Conservation (phyloP, 2,888 invertebrate genomes). For the Diloba caeruleocephala region DNA sequence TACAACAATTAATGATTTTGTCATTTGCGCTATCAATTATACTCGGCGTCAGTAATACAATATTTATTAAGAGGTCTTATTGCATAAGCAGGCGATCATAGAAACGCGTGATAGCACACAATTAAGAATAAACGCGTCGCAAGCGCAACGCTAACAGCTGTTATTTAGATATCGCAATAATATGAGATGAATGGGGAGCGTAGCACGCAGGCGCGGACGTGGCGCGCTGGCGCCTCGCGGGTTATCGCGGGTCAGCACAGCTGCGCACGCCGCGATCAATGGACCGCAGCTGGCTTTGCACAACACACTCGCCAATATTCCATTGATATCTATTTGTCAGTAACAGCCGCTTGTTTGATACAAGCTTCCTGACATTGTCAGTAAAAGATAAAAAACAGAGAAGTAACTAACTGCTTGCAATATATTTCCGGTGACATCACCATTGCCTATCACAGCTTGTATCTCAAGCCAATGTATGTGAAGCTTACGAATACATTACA, state of each 20-base stretch:
- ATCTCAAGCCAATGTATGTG: slow-evolving; percentile 20
- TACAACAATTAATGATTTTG: slow-evolving; percentile 49
- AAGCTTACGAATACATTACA: slow-evolving; percentile 15
- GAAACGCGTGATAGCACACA: slow-evolving; percentile 73
- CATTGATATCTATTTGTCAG: slow-evolving; percentile 61
- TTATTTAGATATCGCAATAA: slow-evolving; percentile 58
- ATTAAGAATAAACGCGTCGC: slow-evolving; percentile 79
- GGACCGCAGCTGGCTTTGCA: slow-evolving; percentile 65
- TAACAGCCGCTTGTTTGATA: slow-evolving; percentile 42
- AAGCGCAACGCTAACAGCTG: slow-evolving; percentile 74
- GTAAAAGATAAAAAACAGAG: slow-evolving; percentile 43
- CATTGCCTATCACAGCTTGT: slow-evolving; percentile 5
- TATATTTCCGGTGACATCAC: slow-evolving; percentile 32
- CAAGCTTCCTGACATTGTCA: slow-evolving; percentile 47
- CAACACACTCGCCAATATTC: slow-evolving; percentile 57
- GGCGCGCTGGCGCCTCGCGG: slow-evolving; percentile 80
- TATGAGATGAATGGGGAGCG: slow-evolving; percentile 77
- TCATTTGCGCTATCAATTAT: slow-evolving; percentile 55
- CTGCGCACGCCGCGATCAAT: slow-evolving; percentile 68
- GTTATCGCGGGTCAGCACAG: slow-evolving; percentile 81
- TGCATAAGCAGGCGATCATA: slow-evolving; percentile 69
- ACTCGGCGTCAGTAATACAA: slow-evolving; percentile 59
- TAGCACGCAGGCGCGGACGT: slow-evolving; percentile 63
- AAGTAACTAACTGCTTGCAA: slow-evolving; percentile 36
- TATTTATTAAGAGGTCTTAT: slow-evolving; percentile 64